These are phyloP conservation scores for Brachyopa scutellaris DNA, from an alignment of 2,888 invertebrate species.

Conservation along the genomic window DNA sequence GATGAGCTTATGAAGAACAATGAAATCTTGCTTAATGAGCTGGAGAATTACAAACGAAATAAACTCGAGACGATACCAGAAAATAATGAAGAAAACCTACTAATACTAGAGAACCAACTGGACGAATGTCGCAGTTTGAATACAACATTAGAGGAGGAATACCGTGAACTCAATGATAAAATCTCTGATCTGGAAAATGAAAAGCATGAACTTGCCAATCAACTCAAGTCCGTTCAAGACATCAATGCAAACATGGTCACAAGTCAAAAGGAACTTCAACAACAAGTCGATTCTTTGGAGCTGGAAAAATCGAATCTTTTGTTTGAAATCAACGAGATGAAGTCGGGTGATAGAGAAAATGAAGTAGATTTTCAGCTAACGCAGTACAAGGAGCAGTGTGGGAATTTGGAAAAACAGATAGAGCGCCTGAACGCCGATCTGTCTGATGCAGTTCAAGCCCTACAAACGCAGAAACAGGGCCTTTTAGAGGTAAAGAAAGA, in stretches of 20 bases:
- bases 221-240: conserved; percentile 76
- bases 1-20: conserved; percentile 88
- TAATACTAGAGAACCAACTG: conserved; percentile 85
- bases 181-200: conserved; percentile 81
- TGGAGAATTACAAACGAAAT: conserved; percentile 84
- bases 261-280: conserved; percentile 77
- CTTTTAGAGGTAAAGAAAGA: conserved; percentile 74
- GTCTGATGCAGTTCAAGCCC: conserved; percentile 75
- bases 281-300: conserved; percentile 76
- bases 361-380: conserved; percentile 71
- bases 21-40: conserved; percentile 86
- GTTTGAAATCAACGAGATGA: conserved; percentile 77
- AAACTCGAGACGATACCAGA: conserved; percentile 88
- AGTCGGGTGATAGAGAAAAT: conserved; percentile 74
- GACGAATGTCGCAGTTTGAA: conserved; percentile 85
- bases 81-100: conserved; percentile 87
- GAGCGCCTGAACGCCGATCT: conserved; percentile 76
- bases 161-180: conserved; percentile 84
- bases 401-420: conserved; percentile 75
- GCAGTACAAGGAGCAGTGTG: conserved; percentile 74
- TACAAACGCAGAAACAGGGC: conserved; percentile 75
- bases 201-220: conserved; percentile 74
- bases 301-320: conserved; percentile 77
- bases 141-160: conserved; percentile 84
- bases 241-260: conserved; percentile 76